Conservation (phyloP, 2,888 invertebrate species). For the Cosmia trapezina region DNA sequence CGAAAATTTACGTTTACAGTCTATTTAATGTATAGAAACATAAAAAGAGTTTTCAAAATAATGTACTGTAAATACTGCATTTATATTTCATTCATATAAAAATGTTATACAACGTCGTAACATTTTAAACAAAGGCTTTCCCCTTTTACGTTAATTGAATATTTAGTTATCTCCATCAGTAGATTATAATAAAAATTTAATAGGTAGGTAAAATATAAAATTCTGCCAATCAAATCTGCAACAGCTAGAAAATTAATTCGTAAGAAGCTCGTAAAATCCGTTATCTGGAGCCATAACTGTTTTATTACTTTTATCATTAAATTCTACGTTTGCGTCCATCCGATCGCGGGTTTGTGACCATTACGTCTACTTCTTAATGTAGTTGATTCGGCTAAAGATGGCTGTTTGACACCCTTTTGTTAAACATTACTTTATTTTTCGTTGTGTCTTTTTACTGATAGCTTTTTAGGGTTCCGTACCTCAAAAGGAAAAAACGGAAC, state of each 20-base stretch:
- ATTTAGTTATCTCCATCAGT: constrained; percentile 30
- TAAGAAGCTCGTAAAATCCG: constrained; percentile 61
- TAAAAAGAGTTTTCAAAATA: neutral
- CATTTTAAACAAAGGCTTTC: constrained; percentile 8
- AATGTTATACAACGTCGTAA: constrained; percentile 5
- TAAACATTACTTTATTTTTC: constrained; percentile 43
- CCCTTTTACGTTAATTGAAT: constrained; percentile 29
- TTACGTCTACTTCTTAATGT: constrained; percentile 39
- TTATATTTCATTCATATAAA: constrained; percentile 13
- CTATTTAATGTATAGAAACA: neutral
- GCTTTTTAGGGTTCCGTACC: no score
- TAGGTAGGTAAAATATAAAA: constrained; percentile 44
- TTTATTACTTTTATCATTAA: constrained; percentile 67
- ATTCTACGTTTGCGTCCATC: constrained; percentile 56
- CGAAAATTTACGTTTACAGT: neutral
- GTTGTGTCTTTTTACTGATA: neutral
- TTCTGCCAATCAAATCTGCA: constrained; percentile 59
- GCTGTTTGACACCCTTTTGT: constrained; percentile 58
- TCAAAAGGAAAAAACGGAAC: no score
- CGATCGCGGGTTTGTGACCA: constrained; percentile 47
- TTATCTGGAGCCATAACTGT: constrained; percentile 64
- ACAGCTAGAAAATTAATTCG: constrained; percentile 65
- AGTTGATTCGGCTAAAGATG: constrained; percentile 40
- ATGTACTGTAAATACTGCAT: constrained; percentile 9
- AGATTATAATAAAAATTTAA: constrained; percentile 42